Evolutionary conservation across 30 jellyfish, hydroid and myxozoan species (phyloP), one percentile per base, ranked within the genome.

Genomic region (Catostylus mosaicus): DNA sequence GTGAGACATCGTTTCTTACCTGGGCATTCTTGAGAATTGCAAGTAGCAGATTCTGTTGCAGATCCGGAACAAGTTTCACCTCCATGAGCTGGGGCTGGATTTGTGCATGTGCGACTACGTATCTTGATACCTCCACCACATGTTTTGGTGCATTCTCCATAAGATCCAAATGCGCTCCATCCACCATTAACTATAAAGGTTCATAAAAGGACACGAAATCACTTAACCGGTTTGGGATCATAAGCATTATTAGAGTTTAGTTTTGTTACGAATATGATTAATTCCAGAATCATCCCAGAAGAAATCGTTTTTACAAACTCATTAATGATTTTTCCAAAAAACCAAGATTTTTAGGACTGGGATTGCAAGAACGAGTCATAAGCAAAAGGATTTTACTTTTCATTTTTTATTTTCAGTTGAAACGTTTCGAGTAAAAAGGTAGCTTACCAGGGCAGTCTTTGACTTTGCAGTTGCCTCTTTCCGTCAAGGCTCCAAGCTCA

Each of bases 121-220:
- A 83, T 70, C 48, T 92, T 94, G 30, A 80, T 88, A 73, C 97
- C 98, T 45, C 84, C 72, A 20, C 98, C 98, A 66, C 98, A 92
- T n/a, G 84, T 50, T 27, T 31, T 60, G 72, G 66, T 80, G 80
- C 98, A 92, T 1, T 47, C 64, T 20, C 89, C 77, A 69, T 60
- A 92, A 0, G 61, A 54, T 18, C 97, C 78, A 96, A 90, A 92
- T 10, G 56, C 68, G 45, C 98, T 89, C 93, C 96, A 92, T 4
- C 90, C 90, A 8, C 98, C 98, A 80, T 92, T 75, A 10, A 87
- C 89, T 61, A 93, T 2, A n/a, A 36, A 69, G 7, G n/a, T n/a
- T n/a, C n/a, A n/a, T n/a, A n/a, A n/a, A n/a, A n/a, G n/a, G n/a
- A n/a, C n/a, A n/a, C n/a, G n/a, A n/a, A n/a, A n/a, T n/a, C n/a